Conservation (phyloP, 2,113 vertebrate species). For the Petroica traversi region DNA sequence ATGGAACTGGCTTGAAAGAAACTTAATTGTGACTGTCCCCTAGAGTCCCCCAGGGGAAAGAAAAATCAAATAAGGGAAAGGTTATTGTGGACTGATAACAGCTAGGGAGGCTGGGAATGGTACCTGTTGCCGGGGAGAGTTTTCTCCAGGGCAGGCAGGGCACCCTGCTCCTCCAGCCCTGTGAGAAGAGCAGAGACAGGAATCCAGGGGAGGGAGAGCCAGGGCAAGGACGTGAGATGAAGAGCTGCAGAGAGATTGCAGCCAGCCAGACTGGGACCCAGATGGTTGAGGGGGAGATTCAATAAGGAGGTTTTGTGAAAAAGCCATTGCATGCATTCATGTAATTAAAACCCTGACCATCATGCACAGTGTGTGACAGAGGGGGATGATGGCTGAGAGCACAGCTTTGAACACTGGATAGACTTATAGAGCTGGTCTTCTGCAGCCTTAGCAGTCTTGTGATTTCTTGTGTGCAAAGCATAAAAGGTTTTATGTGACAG, state of each 20-base stretch:
- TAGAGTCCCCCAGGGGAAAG: not conserved
- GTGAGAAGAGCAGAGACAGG: not conserved
- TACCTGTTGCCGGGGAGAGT: constrained; percentile 27
- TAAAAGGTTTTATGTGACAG: not conserved
- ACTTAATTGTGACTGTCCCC: not conserved
- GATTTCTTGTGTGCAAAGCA: not conserved
- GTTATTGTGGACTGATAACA: constrained; percentile 44
- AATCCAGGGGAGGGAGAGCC: not conserved
- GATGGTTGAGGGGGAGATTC: not conserved
- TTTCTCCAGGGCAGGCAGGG: not conserved
- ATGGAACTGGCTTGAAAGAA: not conserved
- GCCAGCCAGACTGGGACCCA: not conserved
- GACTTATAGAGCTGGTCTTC: not conserved
- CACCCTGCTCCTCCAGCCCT: not conserved
- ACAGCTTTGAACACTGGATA: not conserved
- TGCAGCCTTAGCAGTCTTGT: not conserved
- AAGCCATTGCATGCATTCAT: not conserved
- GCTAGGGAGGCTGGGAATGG: not conserved
- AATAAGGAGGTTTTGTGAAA: not conserved
- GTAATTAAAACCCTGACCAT: not conserved
- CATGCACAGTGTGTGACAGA: accelerated
- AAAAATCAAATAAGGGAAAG: constrained; percentile 26
- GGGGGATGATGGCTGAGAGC: accelerated
- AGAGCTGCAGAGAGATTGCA: not conserved
- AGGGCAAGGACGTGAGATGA: not conserved